phyloP scores from a whole-genome alignment of 2,113 vertebrate species.

The Todiramphus chloris region DNA sequence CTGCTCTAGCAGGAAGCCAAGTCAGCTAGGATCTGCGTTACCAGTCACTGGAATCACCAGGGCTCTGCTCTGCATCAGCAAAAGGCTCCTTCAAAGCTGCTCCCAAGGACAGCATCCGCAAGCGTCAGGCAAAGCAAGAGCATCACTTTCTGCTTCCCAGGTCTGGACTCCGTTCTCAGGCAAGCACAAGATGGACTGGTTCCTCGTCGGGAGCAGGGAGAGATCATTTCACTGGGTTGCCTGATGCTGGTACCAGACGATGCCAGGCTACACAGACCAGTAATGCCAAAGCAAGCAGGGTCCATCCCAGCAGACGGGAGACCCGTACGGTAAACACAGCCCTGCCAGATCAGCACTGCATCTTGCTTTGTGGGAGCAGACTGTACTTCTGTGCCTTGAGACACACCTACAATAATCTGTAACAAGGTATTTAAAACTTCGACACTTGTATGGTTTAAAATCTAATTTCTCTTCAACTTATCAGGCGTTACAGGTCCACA shows the following conservation, averaged over 20 bases:
- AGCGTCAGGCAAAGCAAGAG: background rate
- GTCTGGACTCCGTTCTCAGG: background rate
- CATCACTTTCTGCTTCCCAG: too few relatives aligned
- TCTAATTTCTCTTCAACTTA: background rate
- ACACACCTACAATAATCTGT: background rate
- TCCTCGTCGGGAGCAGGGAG: background rate
- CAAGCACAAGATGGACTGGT: background rate
- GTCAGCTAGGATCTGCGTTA: background rate
- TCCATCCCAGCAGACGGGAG: background rate
- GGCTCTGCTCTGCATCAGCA: background rate
- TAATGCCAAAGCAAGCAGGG: background rate
- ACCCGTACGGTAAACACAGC: background rate
- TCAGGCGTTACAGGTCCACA: background rate
- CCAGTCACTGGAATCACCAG: accelerated
- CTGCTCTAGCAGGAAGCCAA: background rate
- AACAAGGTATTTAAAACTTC: background rate
- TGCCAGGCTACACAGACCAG: background rate
- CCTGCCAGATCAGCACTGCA: background rate
- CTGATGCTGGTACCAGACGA: background rate
- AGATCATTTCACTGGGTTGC: background rate
- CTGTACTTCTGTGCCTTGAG: background rate
- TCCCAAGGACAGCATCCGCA: background rate
- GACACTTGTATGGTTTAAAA: background rate
- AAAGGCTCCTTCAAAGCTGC: background rate
- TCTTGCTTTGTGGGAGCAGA: background rate